phyloP scores from a whole-genome alignment of 2,888 invertebrate genomes.

The Agrochola litura region DNA sequence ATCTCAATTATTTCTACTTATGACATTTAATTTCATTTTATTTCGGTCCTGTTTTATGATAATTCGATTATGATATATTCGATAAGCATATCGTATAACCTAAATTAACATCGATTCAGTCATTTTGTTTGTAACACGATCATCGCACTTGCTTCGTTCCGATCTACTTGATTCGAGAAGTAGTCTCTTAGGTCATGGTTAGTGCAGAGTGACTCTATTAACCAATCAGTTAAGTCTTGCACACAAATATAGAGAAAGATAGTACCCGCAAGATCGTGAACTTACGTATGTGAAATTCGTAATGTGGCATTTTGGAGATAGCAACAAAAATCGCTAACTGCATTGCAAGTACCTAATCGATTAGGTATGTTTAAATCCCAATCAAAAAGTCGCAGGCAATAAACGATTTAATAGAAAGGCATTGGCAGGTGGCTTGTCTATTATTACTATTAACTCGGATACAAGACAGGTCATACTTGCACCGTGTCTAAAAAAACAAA shows the following conservation, averaged over 20 bases:
- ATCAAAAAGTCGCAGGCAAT: background rate
- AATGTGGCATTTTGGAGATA: background rate
- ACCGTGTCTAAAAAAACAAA: background rate
- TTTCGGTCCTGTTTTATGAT: background rate
- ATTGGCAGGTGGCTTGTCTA: background rate
- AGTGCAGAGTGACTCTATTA: conserved; percentile 15
- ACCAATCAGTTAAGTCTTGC: conserved; percentile 25
- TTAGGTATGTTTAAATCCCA: background rate
- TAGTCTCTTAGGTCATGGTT: conserved; percentile 43
- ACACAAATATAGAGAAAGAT: background rate
- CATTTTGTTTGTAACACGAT: conserved; percentile 21
- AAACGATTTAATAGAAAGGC: background rate
- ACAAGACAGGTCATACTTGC: too few species aligned
- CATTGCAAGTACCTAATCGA: background rate
- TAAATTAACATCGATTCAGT: conserved; percentile 25
- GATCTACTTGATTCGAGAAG: conserved; percentile 18
- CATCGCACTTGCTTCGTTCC: conserved; percentile 9
- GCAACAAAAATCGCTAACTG: background rate
- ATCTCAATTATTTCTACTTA: background rate
- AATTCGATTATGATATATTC: background rate
- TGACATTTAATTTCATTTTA: background rate
- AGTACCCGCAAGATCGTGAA: background rate
- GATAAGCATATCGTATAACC: conserved; percentile 13
- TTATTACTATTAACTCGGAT: too few species aligned
- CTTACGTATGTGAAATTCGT: background rate